Conservation (phyloP, 2,113 vertebrate genomes). For the Phoxinus phoxinus region DNA sequence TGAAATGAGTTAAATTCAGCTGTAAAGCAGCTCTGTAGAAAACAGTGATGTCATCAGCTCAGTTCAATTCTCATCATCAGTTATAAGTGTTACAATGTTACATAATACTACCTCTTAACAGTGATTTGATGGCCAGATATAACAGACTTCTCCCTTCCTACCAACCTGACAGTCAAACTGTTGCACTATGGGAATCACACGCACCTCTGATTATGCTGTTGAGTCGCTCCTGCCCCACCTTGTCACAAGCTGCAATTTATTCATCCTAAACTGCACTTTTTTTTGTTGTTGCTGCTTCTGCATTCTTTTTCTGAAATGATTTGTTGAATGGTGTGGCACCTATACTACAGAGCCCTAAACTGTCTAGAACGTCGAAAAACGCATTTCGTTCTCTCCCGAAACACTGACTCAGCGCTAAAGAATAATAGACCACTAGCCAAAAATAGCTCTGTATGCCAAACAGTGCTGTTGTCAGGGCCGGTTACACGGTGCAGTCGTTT, state of each 20-base stretch:
- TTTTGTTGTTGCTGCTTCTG: neutral
- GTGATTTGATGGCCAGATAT: neutral
- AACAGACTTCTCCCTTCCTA: neutral
- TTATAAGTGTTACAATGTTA: neutral
- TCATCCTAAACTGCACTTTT: neutral
- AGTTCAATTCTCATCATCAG: too few species aligned
- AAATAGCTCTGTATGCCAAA: constrained; percentile 4
- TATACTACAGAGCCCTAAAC: constrained; percentile 32
- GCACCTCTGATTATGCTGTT: neutral
- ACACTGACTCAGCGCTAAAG: constrained; percentile 9
- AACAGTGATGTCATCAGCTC: too few species aligned
- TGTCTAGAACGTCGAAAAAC: neutral
- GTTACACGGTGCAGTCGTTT: constrained; percentile 42
- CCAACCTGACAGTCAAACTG: neutral
- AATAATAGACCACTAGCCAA: constrained; percentile 36
- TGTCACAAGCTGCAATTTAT: constrained; percentile 22
- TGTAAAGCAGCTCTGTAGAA: too few species aligned
- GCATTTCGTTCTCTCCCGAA: neutral
- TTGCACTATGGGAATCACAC: constrained; percentile 6
- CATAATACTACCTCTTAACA: neutral
- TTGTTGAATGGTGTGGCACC: constrained; percentile 18
- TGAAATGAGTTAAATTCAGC: too few species aligned
- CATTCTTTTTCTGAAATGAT: neutral
- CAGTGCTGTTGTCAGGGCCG: neutral
- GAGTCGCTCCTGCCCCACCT: neutral